Conservation (phyloP, 2,888 invertebrate genomes). For the Diabrotica balteata region DNA sequence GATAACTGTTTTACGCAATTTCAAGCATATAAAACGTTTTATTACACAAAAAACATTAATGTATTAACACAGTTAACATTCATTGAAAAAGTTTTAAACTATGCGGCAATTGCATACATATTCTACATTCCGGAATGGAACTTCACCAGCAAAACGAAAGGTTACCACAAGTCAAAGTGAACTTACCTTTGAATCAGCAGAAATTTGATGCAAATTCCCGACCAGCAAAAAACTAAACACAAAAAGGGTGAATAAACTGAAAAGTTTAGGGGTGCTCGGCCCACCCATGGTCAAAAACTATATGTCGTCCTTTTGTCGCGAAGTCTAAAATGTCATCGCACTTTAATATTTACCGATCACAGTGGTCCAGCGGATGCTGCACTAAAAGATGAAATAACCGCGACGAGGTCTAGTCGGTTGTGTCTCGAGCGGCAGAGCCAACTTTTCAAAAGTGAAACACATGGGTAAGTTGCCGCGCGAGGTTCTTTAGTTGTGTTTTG, state of each 20-base stretch:
- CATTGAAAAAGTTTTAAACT: too few species aligned
- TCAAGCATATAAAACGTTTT: neutral
- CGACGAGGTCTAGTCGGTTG: conserved; percentile 25
- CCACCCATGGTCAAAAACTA: conserved; percentile 34
- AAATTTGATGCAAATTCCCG: conserved; percentile 31
- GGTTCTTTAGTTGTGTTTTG: conserved; percentile 28
- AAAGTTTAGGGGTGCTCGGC: conserved; percentile 29
- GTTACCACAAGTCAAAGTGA: neutral
- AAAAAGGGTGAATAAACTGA: conserved; percentile 29
- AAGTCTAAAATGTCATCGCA: conserved; percentile 39
- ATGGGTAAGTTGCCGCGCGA: conserved; percentile 37
- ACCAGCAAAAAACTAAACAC: conserved; percentile 30
- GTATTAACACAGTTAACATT: too few species aligned
- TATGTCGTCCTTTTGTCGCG: conserved; percentile 23
- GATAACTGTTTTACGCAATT: too few species aligned
- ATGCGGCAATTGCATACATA: too few species aligned
- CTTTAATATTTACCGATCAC: conserved; percentile 27
- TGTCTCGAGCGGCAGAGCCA: conserved; percentile 31
- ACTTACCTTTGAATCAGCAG: conserved; percentile 37
- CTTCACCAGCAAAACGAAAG: conserved; percentile 2
- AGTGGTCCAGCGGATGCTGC: conserved; percentile 36
- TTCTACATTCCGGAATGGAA: neutral
- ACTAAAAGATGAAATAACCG: conserved; percentile 30
- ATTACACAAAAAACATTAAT: too few species aligned
- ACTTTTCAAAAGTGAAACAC: conserved; percentile 40